Evolutionary conservation across 2,113 vertebrate genomes (phyloP).

Genomic region (Dunckerocampus dactyliophorus): DNA sequence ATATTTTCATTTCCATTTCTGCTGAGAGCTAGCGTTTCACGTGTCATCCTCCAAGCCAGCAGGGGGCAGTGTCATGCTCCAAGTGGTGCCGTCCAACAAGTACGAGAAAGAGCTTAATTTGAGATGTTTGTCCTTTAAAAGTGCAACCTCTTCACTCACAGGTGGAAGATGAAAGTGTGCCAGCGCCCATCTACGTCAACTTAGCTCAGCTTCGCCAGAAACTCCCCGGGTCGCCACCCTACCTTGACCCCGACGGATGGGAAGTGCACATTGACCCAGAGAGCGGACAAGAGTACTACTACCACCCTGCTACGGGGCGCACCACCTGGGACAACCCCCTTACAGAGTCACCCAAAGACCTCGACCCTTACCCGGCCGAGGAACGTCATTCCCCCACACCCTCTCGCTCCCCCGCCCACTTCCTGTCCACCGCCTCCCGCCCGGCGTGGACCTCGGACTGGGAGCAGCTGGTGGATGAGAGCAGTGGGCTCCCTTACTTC

Average conservation of each 20-base stretch:
- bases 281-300: conserved; percentile 86
- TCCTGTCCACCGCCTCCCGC: conserved; percentile 45
- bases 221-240: conserved; percentile 17
- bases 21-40: too few species aligned
- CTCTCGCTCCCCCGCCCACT: conserved; percentile 30
- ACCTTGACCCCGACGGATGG: conserved; percentile 70
- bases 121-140: not conserved
- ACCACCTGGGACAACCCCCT: conserved; percentile 93
- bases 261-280: conserved; percentile 82
- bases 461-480: conserved; percentile 83
- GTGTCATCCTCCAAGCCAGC: not conserved
- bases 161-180: conserved; percentile 55
- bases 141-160: conserved; percentile 18
- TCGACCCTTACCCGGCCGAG: conserved; percentile 10
- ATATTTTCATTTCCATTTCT: too few species aligned
- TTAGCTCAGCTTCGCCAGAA: conserved; percentile 72
- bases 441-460: conserved; percentile 68
- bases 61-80: not conserved
- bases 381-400: conserved; percentile 34
- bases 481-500: conserved; percentile 81
- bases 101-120: too few species aligned
- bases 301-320: conserved; percentile 79
- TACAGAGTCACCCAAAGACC: conserved; percentile 53
- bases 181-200: conserved; percentile 81
- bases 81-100: not conserved